phyloP scores from a whole-genome alignment of 2,797 vertebrate species.

The Clamator glandarius region DNA sequence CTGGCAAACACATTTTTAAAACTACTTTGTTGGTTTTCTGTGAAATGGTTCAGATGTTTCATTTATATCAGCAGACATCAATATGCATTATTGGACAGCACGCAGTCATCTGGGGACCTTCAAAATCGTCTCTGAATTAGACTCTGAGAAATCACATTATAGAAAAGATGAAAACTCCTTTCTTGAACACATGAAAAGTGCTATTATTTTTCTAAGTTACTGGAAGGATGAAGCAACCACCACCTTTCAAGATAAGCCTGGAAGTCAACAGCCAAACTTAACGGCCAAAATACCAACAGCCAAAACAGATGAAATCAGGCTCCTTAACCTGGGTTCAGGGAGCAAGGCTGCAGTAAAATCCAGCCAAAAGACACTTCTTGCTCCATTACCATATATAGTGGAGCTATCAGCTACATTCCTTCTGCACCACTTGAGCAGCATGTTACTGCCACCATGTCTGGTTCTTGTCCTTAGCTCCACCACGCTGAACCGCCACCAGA shows the following conservation, averaged over 20 bases:
- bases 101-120: background rate
- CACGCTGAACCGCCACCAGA: accelerated
- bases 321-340: background rate
- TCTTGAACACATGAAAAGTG: background rate
- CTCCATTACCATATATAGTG: background rate
- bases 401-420: slow-evolving; percentile 27
- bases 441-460: background rate
- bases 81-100: background rate
- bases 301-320: background rate
- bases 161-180: background rate
- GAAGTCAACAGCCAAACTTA: background rate
- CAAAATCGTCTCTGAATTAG: background rate
- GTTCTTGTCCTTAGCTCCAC: background rate
- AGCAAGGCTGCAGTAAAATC: background rate
- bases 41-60: background rate
- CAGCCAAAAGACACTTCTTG: background rate
- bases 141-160: background rate
- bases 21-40: background rate
- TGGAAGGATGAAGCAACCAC: background rate
- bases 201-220: background rate
- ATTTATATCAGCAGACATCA: background rate
- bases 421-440: background rate
- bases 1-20: background rate
- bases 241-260: background rate
- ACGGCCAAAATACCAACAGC: background rate